These are phyloP conservation scores for Lagocephalus sceleratus DNA, from an alignment of 2,797 vertebrate species.

Conservation along the genomic window DNA sequence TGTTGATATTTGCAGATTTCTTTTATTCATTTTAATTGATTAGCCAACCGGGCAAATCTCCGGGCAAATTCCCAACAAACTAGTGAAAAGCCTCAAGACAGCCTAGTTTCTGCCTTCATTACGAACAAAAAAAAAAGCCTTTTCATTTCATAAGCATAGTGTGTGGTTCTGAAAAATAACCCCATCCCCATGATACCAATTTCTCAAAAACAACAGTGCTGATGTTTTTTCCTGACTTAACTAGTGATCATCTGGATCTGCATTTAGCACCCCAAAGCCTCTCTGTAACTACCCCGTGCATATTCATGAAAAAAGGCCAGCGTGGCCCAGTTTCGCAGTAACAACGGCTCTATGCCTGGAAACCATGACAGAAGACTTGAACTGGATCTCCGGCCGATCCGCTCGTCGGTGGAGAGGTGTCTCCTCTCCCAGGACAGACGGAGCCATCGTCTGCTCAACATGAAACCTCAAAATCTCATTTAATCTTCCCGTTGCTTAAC, in stretches of 20 bases:
- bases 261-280: slow-evolving; percentile 23
- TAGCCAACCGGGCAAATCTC: background rate
- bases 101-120: slow-evolving; percentile 16
- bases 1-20: slow-evolving; percentile 14
- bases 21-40: slow-evolving; percentile 25
- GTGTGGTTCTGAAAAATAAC: slow-evolving; percentile 13
- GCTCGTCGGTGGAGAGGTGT: background rate
- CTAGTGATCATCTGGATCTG: slow-evolving; percentile 33
- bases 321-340: slow-evolving; percentile 13
- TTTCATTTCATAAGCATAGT: slow-evolving; percentile 16
- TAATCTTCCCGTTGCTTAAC: slow-evolving; percentile 52
- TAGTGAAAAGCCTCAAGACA: slow-evolving; percentile 6
- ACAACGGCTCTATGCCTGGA: slow-evolving; percentile 15
- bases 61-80: slow-evolving; percentile 3
- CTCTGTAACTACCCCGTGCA: slow-evolving; percentile 27
- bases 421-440: background rate
- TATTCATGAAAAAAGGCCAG: slow-evolving; percentile 41
- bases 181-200: slow-evolving; percentile 17
- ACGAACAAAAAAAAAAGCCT: slow-evolving; percentile 8
- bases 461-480: slow-evolving; percentile 56
- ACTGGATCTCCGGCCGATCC: slow-evolving; percentile 19
- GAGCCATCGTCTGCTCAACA: slow-evolving; percentile 24
- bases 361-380: slow-evolving; percentile 14
- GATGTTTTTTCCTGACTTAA: slow-evolving; percentile 23
- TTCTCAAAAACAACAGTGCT: slow-evolving; percentile 33